Percentiles rank a stretch among this genome's conserved stretches.
phyloP scores from a whole-genome alignment of 2,888 invertebrate genomes.

The Hirtodrosophila trivittata region DNA sequence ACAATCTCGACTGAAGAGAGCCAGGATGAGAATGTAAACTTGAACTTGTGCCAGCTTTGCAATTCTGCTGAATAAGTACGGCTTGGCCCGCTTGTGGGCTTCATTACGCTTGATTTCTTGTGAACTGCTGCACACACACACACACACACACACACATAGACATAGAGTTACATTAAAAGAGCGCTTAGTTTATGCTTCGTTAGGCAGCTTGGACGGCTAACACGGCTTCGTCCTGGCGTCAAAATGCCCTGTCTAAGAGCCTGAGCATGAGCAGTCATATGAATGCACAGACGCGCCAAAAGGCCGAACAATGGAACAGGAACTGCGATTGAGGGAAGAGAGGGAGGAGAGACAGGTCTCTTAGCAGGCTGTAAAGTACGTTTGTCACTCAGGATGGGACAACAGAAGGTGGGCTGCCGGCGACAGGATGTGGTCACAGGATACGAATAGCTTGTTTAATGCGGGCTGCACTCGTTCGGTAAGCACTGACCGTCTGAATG shows the following conservation, averaged over 20 bases:
- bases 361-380: slow-evolving; percentile 50
- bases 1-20: not conserved
- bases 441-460: slow-evolving; percentile 56
- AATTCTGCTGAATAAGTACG: slow-evolving; percentile 46
- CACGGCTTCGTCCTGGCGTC: slow-evolving; percentile 56
- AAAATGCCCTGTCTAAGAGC: slow-evolving; percentile 59
- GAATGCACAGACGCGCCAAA: slow-evolving; percentile 48
- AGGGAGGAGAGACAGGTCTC: slow-evolving; percentile 6
- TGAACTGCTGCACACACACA: slow-evolving; percentile 31
- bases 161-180: slow-evolving; percentile 38
- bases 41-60: slow-evolving; percentile 48
- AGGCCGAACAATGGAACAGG: slow-evolving; percentile 43
- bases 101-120: slow-evolving; percentile 75
- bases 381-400: slow-evolving; percentile 27
- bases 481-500: slow-evolving; percentile 41
- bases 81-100: slow-evolving; percentile 44
- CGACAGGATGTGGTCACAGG: slow-evolving; percentile 76
- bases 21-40: slow-evolving; percentile 38
- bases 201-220: slow-evolving; percentile 47
- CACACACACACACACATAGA: slow-evolving; percentile 15
- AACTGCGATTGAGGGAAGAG: not conserved
- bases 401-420: slow-evolving; percentile 47
- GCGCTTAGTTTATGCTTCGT: slow-evolving; percentile 67
- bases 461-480: slow-evolving; percentile 50
- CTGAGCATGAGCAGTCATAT: slow-evolving; percentile 55